Conservation (phyloP, 2,113 vertebrate species). For the Larimichthys polyactis region DNA sequence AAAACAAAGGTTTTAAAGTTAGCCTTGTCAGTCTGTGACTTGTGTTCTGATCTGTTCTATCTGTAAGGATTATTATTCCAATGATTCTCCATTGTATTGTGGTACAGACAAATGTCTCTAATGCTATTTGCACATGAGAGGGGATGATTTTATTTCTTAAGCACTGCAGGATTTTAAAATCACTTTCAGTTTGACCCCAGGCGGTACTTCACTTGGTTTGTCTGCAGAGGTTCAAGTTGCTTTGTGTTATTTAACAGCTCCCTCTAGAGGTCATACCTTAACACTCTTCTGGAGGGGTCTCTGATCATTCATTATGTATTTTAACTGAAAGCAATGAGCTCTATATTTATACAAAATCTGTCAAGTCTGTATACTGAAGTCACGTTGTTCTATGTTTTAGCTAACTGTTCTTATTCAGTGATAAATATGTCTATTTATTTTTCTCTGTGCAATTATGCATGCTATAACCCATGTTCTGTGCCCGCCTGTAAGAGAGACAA, state of each 20-base stretch:
- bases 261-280: constrained; percentile 63
- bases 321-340: not conserved
- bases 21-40: too few relatives aligned
- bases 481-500: constrained; percentile 67
- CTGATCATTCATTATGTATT: not conserved
- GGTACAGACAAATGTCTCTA: not conserved
- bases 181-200: not conserved
- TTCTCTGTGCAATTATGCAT: constrained; percentile 18
- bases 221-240: not conserved
- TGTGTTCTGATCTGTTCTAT: too few relatives aligned
- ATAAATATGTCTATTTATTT: constrained; percentile 14
- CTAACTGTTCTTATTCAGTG: not conserved
- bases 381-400: not conserved
- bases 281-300: not conserved
- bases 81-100: not conserved
- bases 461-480: not conserved
- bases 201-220: not conserved
- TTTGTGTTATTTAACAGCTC: constrained; percentile 56
- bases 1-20: too few relatives aligned
- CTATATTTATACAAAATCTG: not conserved
- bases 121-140: not conserved
- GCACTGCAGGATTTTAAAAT: not conserved
- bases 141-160: not conserved
- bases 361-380: not conserved
- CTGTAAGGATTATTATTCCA: not conserved